Evolutionary conservation across 2,888 invertebrate genomes (phyloP).

Genomic region (Dryobotodes eremita): DNA sequence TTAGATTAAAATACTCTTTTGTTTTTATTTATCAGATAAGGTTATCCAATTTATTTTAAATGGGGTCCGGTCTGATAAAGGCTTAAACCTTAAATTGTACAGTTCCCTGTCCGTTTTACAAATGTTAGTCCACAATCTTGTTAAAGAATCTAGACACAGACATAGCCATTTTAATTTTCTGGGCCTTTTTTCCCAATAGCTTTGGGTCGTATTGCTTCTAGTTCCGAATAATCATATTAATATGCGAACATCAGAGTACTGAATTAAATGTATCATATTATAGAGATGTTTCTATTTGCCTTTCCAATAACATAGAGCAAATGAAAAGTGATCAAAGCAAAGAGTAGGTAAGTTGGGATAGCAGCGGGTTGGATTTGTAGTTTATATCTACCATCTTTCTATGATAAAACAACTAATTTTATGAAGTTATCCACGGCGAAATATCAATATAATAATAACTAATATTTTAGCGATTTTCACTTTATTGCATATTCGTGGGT

Average conservation of each 20-base stretch:
- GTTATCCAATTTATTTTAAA: conserved; percentile 63
- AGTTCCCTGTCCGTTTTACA: conserved; percentile 26
- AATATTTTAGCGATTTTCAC: too few relatives aligned
- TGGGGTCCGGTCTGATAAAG: conserved; percentile 44
- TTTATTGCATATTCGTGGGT: too few relatives aligned
- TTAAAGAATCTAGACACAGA: conserved; percentile 24
- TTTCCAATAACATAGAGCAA: not conserved
- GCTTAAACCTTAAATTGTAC: conserved; percentile 47
- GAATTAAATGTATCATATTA: too few relatives aligned
- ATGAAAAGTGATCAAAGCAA: too few relatives aligned
- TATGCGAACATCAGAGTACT: not conserved
- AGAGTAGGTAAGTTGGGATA: too few relatives aligned
- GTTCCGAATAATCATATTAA: not conserved
- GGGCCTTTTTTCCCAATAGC: not conserved
- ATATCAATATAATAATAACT: too few relatives aligned
- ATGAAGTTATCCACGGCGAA: too few relatives aligned
- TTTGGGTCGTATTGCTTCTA: not conserved
- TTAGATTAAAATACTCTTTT: conserved; percentile 34
- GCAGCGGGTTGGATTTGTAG: too few relatives aligned
- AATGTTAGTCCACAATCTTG: conserved; percentile 32
- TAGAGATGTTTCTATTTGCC: too few relatives aligned
- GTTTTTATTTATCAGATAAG: conserved; percentile 55
- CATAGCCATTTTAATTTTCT: conserved; percentile 16
- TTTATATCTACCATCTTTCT: too few relatives aligned
- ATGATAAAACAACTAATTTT: too few relatives aligned